Evolutionary conservation across 2,113 vertebrate species (phyloP), one percentile per base, ranked within the genome.

Genomic region (Montifringilla adamsi): DNA sequence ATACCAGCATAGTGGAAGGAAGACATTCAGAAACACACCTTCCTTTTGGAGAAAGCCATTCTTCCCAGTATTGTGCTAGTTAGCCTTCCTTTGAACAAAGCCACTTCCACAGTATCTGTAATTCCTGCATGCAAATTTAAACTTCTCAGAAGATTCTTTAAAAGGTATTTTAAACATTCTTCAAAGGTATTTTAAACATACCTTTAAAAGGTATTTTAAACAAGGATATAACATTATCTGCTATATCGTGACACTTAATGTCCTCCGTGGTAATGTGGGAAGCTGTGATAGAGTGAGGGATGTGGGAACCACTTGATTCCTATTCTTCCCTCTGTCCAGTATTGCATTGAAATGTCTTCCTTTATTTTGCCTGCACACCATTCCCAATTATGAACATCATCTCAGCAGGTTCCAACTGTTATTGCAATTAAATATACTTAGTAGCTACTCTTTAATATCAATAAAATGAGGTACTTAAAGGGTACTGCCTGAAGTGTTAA

Each of bases 21-120:
- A 79, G 90, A 84, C 52, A 58, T 84, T 91, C 58, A 72, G 93
- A 90, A 93, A 56, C 39, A 11, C 59, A 20, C 43, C 55, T 92
- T 63, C 93, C 93, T 88, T 84, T 84, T 72, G 75, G 5, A 90
- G 75, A 93, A 85, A 89, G 49, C 52, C n/a, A 7, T 94, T 95
- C 90, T 97, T 95, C 93, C 92, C 92, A 52, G 52, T 94, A 94
- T 95, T 96, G 88, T 95, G 67, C 56, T 87, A 46, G 41, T 72
- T 33, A 59, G 49, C 46, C 53, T 95, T 91, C 73, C 69, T 94
- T 53, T 84, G 88, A 87, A 84, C 90, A 96, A 92, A 89, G 53
- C 49, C 35, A 37, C 37, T 89, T 96, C 76, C 80, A 92, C 8
- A 46, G 46, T 9, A 41, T 90, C 68, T 93, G 33, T 62, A 86